phyloP scores from a whole-genome alignment of 2,113 vertebrate species.

The Scomber colias region DNA sequence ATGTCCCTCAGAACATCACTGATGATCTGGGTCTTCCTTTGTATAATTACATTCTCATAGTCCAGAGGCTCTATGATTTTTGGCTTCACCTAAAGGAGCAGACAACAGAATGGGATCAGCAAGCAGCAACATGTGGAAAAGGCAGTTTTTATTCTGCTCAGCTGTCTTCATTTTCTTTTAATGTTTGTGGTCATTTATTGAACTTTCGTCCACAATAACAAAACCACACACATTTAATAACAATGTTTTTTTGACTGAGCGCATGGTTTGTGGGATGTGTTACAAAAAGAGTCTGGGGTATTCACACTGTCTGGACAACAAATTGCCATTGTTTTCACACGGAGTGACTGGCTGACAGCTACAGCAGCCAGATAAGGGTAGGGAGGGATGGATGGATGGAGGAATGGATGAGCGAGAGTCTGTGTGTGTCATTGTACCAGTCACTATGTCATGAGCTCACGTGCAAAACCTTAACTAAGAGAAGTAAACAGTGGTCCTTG shows the following conservation, averaged over 20 bases:
- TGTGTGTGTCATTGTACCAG: slow-evolving; percentile 78
- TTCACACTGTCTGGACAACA: slow-evolving; percentile 53
- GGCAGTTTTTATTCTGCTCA: too few species aligned
- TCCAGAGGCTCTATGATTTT: slow-evolving; percentile 97
- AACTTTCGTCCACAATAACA: too few species aligned
- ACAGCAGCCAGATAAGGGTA: slow-evolving; percentile 15
- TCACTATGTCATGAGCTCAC: slow-evolving; percentile 72
- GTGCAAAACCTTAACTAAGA: slow-evolving; percentile 28
- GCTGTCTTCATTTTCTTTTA: too few species aligned
- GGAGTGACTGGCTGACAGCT: slow-evolving; percentile 15
- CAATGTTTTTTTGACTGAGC: too few species aligned
- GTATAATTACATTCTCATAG: slow-evolving; percentile 94
- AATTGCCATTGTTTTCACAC: slow-evolving; percentile 63
- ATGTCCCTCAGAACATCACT: slow-evolving; percentile 94
- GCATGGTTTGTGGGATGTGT: background rate
- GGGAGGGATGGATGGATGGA: slow-evolving; percentile 16
- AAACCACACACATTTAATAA: too few species aligned
- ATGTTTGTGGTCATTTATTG: too few species aligned
- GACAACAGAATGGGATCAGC: slow-evolving; percentile 19
- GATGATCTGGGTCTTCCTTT: slow-evolving; percentile 97
- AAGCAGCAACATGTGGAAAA: background rate
- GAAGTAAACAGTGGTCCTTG: slow-evolving; percentile 17
- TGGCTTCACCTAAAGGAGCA: slow-evolving; percentile 91
- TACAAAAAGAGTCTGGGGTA: slow-evolving; percentile 18
- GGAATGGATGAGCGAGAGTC: slow-evolving; percentile 14